These are phyloP conservation scores for Leucophenga maculata DNA, from an alignment of 2,888 invertebrate species.

Conservation along the genomic window DNA sequence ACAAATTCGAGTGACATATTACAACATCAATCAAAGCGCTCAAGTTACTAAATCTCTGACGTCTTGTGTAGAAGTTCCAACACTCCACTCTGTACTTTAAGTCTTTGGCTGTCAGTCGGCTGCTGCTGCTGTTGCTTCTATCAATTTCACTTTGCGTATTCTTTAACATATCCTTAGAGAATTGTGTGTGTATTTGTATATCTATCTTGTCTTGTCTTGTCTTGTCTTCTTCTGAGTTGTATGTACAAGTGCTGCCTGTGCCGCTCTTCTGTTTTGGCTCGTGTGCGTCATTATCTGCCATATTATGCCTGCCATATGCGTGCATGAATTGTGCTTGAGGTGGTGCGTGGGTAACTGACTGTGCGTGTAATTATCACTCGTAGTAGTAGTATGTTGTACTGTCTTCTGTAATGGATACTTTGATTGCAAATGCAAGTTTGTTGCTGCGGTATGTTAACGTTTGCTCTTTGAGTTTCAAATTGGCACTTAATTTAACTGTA, in stretches of 20 bases:
- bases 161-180: conserved; percentile 59
- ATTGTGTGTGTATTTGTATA: conserved; percentile 30
- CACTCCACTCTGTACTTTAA: neutral
- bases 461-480: neutral
- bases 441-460: neutral
- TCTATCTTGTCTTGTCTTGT: neutral
- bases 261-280: neutral
- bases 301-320: conserved; percentile 15
- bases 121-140: conserved; percentile 8
- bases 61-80: neutral
- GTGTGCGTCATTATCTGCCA: conserved; percentile 22
- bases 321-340: neutral
- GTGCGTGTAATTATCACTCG: conserved; percentile 14
- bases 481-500: neutral
- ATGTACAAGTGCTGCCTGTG: neutral
- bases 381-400: neutral
- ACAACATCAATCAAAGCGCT: conserved; percentile 56
- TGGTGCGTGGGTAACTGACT: too few species aligned
- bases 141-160: conserved; percentile 36
- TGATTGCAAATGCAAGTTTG: conserved; percentile 1
- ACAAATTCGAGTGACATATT: conserved; percentile 64
- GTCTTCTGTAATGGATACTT: conserved; percentile 17
- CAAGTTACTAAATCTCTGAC: conserved; percentile 26
- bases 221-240: too few species aligned
- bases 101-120: neutral